phyloP scores from a whole-genome alignment of 2,113 vertebrate species.

The Cinclus cinclus region DNA sequence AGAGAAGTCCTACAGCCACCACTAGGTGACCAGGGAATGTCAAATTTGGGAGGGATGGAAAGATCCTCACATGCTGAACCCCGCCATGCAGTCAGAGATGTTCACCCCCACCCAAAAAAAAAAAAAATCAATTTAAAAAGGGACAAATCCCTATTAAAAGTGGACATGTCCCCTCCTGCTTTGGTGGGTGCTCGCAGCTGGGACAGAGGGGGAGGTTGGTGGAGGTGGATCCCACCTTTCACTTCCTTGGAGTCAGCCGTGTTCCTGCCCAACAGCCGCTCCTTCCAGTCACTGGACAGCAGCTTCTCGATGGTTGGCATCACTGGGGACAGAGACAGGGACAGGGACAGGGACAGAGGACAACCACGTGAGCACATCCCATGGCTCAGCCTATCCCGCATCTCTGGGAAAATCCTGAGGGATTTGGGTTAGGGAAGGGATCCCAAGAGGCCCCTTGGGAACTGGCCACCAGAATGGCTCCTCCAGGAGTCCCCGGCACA shows the following conservation, averaged over 20 bases:
- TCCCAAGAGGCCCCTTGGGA: rapidly evolving
- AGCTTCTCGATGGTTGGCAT: slow-evolving; percentile 95
- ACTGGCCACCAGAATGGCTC: no score
- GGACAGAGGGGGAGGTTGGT: rapidly evolving
- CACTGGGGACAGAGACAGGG: slow-evolving; percentile 63
- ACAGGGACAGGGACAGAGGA: not conserved
- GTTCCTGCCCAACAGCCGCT: slow-evolving; percentile 84
- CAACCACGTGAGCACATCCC: not conserved
- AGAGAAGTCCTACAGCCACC: rapidly evolving
- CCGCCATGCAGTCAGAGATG: no score
- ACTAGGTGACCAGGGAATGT: not conserved
- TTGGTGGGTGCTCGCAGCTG: not conserved
- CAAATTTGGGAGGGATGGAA: rapidly evolving
- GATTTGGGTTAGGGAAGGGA: not conserved
- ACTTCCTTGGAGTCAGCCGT: slow-evolving; percentile 80
- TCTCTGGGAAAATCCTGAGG: rapidly evolving
- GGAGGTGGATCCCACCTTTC: slow-evolving; percentile 79
- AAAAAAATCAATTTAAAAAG: not conserved
- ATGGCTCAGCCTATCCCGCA: rapidly evolving
- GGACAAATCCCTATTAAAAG: rapidly evolving
- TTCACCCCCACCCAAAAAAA: no score
- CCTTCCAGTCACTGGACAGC: slow-evolving; percentile 90
- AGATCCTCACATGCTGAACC: not conserved
- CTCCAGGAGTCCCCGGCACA: no score
- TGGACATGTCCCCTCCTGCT: not conserved